Evolutionary conservation across 2,888 invertebrate species (phyloP).

Genomic region (Malacosoma neustria): DNA sequence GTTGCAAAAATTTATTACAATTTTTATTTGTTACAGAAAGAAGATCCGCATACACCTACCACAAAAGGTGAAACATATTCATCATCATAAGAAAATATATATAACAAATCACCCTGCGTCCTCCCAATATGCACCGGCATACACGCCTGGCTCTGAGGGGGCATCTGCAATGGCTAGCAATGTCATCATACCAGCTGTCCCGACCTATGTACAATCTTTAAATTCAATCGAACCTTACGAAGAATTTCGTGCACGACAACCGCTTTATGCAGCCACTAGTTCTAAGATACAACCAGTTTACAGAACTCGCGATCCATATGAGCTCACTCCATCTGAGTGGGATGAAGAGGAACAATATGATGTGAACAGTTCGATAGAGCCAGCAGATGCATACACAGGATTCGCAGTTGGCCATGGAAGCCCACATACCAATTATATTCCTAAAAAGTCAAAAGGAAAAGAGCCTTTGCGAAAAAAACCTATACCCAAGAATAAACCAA

Average conservation of each 20-base stretch:
- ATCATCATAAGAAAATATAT: conserved; percentile 71
- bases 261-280: conserved; percentile 30
- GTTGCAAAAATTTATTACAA: too few relatives aligned
- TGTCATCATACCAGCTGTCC: conserved; percentile 43
- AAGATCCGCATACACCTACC: conserved; percentile 74
- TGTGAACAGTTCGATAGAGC: conserved; percentile 36
- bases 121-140: conserved; percentile 64
- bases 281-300: conserved; percentile 62
- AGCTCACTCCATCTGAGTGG: conserved; percentile 46
- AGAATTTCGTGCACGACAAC: conserved; percentile 34
- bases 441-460: conserved; percentile 53
- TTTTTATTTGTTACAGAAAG: conserved; percentile 60
- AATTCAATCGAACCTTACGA: conserved; percentile 51
- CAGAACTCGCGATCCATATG: conserved; percentile 63
- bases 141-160: conserved; percentile 55
- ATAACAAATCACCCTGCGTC: conserved; percentile 65
- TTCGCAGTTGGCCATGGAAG: conserved; percentile 27
- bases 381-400: conserved; percentile 32
- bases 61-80: conserved; percentile 72
- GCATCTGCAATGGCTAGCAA: conserved; percentile 51
- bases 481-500: conserved; percentile 47
- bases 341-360: conserved; percentile 52
- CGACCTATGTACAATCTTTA: conserved; percentile 41
- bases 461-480: conserved; percentile 48
- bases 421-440: conserved; percentile 23